Conservation (phyloP, 2,888 invertebrate genomes). For the Hirtodrosophila alboralis region DNA sequence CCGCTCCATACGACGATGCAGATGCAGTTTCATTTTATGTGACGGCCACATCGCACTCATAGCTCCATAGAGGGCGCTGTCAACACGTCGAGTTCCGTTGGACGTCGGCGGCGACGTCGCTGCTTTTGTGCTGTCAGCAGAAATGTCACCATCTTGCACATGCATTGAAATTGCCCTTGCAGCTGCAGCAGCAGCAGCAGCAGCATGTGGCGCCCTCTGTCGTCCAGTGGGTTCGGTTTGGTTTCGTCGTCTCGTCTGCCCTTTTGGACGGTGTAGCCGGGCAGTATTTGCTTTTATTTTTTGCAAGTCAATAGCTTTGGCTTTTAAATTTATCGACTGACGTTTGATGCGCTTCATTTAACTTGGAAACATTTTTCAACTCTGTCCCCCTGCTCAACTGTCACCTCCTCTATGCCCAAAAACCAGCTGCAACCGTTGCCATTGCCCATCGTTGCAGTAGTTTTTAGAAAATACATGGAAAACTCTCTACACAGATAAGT, state of each 20-base stretch:
- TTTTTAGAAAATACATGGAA: constrained; percentile 58
- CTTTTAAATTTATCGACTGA: constrained; percentile 81
- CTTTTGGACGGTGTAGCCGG: too few relatives aligned
- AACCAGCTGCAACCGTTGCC: constrained; percentile 38
- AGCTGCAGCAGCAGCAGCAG: constrained; percentile 3
- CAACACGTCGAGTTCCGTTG: constrained; percentile 78
- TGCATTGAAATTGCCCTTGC: constrained; percentile 61
- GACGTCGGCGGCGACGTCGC: constrained; percentile 25
- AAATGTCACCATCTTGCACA: constrained; percentile 76
- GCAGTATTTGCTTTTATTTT: constrained; percentile 77
- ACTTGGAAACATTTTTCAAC: constrained; percentile 80
- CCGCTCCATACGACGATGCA: constrained; percentile 1
- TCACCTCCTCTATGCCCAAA: constrained; percentile 12
- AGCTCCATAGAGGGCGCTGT: constrained; percentile 72
- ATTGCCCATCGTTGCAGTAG: constrained; percentile 29
- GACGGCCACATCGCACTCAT: constrained; percentile 33
- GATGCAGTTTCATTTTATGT: constrained; percentile 15
- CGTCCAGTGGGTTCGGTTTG: constrained; percentile 20
- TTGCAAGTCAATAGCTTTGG: constrained; percentile 78
- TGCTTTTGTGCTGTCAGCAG: constrained; percentile 71
- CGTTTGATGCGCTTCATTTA: constrained; percentile 80
- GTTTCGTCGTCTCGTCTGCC: too few relatives aligned
- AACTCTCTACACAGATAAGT: constrained; percentile 46
- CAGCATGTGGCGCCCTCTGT: constrained; percentile 46
- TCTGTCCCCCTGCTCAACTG: constrained; percentile 41